These are phyloP conservation scores for Listrodromus nycthemerus DNA, from an alignment of 2,888 invertebrate genomes.

Conservation along the genomic window DNA sequence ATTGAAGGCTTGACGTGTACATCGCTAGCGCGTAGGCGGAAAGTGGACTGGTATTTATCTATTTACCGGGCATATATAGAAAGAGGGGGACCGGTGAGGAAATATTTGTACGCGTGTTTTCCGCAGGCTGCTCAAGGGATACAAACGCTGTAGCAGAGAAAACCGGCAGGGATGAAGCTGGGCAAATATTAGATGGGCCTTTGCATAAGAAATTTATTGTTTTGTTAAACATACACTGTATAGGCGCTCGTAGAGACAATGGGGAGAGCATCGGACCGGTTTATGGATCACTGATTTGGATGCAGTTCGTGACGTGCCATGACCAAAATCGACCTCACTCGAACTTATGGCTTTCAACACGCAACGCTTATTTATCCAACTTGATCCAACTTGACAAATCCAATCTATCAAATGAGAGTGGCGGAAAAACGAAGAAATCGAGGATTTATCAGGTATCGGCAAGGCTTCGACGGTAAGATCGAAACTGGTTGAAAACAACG, in stretches of 20 bases:
- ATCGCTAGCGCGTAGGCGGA: constrained; percentile 6
- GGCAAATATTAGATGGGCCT: constrained; percentile 19
- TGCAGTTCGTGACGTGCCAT: too few relatives aligned
- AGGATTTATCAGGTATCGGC: background rate
- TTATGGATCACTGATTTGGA: too few relatives aligned
- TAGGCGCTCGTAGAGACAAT: background rate
- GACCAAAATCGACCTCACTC: background rate
- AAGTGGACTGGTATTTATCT: constrained; percentile 57
- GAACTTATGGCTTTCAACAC: background rate
- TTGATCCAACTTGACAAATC: background rate
- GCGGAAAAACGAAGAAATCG: background rate
- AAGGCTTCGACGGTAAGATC: background rate
- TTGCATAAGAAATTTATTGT: constrained; percentile 7
- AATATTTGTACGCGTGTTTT: constrained; percentile 62
- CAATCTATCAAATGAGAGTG: background rate
- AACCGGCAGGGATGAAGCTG: background rate
- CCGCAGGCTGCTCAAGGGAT: constrained; percentile 27
- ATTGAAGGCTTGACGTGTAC: constrained; percentile 7
- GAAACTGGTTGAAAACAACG: too few relatives aligned
- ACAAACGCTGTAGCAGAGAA: constrained; percentile 5
- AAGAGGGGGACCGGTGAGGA: constrained; percentile 47
- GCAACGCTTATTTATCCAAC: background rate
- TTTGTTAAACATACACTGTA: background rate
- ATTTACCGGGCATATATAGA: constrained; percentile 54
- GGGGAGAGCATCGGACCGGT: background rate